Conservation (phyloP, 2,113 vertebrate species). For the Crypturellus undulatus region DNA sequence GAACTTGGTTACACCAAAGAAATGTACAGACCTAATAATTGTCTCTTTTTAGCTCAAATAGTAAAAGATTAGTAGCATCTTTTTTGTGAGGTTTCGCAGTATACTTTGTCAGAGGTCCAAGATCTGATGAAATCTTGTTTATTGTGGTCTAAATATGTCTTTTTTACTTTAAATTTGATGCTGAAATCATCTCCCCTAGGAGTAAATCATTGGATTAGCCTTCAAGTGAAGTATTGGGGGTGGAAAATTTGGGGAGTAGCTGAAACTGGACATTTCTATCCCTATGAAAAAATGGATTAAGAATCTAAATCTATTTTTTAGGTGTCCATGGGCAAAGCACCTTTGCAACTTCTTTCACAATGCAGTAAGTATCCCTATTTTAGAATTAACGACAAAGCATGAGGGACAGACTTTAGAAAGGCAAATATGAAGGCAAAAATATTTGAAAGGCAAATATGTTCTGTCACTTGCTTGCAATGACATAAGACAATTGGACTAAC, state of each 20-base stretch:
- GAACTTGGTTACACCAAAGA: not conserved
- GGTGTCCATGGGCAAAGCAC: slow-evolving; percentile 49
- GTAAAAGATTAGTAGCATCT: not conserved
- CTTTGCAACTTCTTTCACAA: slow-evolving; percentile 29
- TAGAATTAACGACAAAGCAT: not conserved
- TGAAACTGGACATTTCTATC: not conserved
- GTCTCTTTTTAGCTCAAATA: not conserved
- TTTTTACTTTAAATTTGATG: not conserved
- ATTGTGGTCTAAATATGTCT: not conserved
- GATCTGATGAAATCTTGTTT: not conserved
- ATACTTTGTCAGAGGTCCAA: not conserved
- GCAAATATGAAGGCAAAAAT: not conserved
- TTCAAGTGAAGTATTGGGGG: not conserved
- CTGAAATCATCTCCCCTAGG: not conserved
- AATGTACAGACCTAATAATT: not conserved
- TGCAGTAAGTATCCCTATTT: slow-evolving; percentile 13
- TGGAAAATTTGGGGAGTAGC: not conserved
- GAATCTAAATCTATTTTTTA: not conserved
- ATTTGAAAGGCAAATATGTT: not conserved
- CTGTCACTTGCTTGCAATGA: not conserved
- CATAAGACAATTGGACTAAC: not conserved
- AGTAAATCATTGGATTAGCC: not conserved
- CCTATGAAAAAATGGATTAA: not conserved
- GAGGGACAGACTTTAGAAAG: not conserved
- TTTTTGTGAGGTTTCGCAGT: not conserved